A percentile compares a stretch with the other conserved stretches of the same genome.
phyloP scores from a whole-genome alignment of 2,113 vertebrate species.

The Crocuta crocuta region DNA sequence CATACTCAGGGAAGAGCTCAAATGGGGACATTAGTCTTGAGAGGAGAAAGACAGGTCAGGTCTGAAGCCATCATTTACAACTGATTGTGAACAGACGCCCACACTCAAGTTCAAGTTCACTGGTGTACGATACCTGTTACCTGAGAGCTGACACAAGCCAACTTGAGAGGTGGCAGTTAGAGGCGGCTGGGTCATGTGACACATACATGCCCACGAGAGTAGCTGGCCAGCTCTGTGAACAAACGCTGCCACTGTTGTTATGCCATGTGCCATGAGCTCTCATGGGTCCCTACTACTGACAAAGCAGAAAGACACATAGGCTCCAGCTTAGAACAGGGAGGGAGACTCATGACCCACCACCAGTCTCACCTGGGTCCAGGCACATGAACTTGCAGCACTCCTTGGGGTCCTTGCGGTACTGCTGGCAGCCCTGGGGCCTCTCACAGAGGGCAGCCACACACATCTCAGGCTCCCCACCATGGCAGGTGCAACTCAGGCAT shows the following conservation, averaged over 20 bases:
- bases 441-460: conserved; percentile 97
- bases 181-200: not conserved
- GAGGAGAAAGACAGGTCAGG: not conserved
- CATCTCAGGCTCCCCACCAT: conserved; percentile 97
- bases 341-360: not conserved
- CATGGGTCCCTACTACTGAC: not conserved
- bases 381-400: conserved; percentile 99
- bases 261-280: no score
- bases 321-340: not conserved
- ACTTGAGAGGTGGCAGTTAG: not conserved
- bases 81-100: not conserved
- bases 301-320: not conserved
- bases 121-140: not conserved
- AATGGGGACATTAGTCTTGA: not conserved
- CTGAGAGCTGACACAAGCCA: not conserved
- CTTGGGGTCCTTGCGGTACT: conserved; percentile 97
- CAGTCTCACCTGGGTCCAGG: conserved; percentile 93
- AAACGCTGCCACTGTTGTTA: not conserved
- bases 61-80: not conserved
- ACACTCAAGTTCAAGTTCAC: not conserved
- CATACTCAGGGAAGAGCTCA: not conserved
- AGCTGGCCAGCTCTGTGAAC: not conserved
- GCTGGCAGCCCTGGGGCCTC: conserved; percentile 96
- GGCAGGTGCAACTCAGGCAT: conserved; percentile 98
- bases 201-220: not conserved